Base-by-base conservation (phyloP, 2,888 invertebrate species). In the Temnothorax ravouxi region DNA sequence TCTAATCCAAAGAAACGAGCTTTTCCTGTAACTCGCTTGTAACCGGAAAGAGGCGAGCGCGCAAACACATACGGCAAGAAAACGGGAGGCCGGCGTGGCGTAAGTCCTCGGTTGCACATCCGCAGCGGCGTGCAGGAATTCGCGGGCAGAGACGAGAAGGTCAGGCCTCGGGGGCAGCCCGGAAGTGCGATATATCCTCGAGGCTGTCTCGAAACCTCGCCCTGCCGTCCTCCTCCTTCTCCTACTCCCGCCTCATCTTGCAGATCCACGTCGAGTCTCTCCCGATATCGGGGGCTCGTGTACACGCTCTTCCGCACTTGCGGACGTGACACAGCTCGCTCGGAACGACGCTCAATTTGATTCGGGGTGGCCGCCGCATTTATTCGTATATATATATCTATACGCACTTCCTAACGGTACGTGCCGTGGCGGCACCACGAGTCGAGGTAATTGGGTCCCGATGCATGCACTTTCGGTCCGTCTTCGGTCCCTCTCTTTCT, bases 131-230 rank as follows among this genome's bases (percentile, higher is more conserved):
- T 91, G 92, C 88, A 91, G 90, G 92, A 91, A 92, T 92, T 88
- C 87, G 64, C 85, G 79, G 54, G 83, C 79, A 80, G 59, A 87
- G 64, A 87, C 79, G 88, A 85, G 87, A 85, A 88, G 91, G 90
- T 92, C 91, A 88, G 74, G 84, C 84, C 86, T 74, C 76, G 88
- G 77, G 91, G 88, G 88, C 89, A 92, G 88, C 90, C 91, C 91
- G 92, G 91, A 92, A 92, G 90, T 87, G 89, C 90, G 91, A 91
- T 92, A 89, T 88, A 91, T 92, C 87, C 89, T 84, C 56, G 29
- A 84, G 80, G 81, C 90, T 90, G 86, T 88, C 88, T 83, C 86
- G 88, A 81, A 83, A 85, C 82, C 83, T 80, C 80, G 84, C 64
- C 81, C 83, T 79, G 84, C 77, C 83, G 75, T 67, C 52, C 44